phyloP scores from a whole-genome alignment of 2,888 invertebrate genomes.

The Morpho helenor region DNA sequence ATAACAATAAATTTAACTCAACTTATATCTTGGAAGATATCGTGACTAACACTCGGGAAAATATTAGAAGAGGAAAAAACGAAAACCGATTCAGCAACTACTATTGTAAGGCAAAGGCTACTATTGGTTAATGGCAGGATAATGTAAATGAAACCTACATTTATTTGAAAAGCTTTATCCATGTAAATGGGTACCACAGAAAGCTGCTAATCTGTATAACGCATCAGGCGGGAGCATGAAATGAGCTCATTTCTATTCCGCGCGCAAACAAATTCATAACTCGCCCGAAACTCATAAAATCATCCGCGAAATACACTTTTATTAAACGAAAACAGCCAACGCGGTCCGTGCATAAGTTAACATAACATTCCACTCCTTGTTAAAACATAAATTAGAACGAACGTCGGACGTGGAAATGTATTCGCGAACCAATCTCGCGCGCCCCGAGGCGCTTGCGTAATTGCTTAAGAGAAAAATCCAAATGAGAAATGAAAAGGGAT shows the following conservation, averaged over 20 bases:
- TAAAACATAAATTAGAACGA: constrained; percentile 69
- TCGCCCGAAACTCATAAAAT: constrained; percentile 60
- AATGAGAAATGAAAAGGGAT: constrained; percentile 79
- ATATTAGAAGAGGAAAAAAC: too few species aligned
- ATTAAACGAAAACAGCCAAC: constrained; percentile 69
- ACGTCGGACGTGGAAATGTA: constrained; percentile 54
- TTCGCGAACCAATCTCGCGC: constrained; percentile 58
- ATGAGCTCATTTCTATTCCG: constrained; percentile 58
- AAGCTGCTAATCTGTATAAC: constrained; percentile 36
- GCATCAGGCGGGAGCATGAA: constrained; percentile 42
- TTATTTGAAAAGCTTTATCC: constrained; percentile 24
- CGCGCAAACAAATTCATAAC: constrained; percentile 59
- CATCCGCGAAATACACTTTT: constrained; percentile 62
- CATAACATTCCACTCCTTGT: constrained; percentile 64
- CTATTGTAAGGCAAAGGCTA: too few species aligned
- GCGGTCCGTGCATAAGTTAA: constrained; percentile 64
- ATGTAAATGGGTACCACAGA: constrained; percentile 46
- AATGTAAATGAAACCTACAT: constrained; percentile 24
- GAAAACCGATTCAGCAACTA: too few species aligned
- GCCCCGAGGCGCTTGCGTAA: constrained; percentile 65
- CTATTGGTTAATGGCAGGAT: not conserved
- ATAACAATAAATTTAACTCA: too few species aligned
- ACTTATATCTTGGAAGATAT: too few species aligned
- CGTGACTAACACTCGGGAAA: too few species aligned
- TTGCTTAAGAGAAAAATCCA: constrained; percentile 80